Conservation (phyloP, 1,140 invertebrate genomes). For the Popillia japonica region DNA sequence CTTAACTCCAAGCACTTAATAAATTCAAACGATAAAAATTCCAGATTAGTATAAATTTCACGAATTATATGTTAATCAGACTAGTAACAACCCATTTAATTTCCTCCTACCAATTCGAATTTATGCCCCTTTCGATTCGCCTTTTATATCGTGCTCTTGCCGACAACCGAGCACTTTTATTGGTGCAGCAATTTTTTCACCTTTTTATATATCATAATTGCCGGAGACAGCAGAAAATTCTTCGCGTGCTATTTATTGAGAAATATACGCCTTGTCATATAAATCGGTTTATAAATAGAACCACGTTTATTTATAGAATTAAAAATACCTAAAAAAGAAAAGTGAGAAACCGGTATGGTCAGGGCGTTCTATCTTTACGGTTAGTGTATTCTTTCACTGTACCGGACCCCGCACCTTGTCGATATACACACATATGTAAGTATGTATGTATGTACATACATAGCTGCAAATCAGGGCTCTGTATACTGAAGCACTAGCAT, state of each 20-base stretch:
- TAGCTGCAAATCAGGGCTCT: not conserved
- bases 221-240: not conserved
- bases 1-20: not conserved
- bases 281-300: constrained; percentile 19
- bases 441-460: too few species aligned
- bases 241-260: not conserved
- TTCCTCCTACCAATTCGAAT: not conserved
- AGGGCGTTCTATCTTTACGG: not conserved
- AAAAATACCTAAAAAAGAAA: constrained; percentile 8
- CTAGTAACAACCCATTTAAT: not conserved
- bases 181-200: not conserved
- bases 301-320: constrained; percentile 12
- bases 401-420: not conserved
- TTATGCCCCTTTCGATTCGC: not conserved
- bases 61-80: not conserved
- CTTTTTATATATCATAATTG: not conserved
- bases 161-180: not conserved
- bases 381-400: constrained; percentile 10
- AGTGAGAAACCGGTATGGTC: constrained; percentile 13
- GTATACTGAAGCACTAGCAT: not conserved
- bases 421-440: too few species aligned
- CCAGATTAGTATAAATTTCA: not conserved
- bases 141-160: not conserved
- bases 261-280: constrained; percentile 1
- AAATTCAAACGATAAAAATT: not conserved